phyloP scores from a whole-genome alignment of 2,797 vertebrate genomes.

The Argentina silus region DNA sequence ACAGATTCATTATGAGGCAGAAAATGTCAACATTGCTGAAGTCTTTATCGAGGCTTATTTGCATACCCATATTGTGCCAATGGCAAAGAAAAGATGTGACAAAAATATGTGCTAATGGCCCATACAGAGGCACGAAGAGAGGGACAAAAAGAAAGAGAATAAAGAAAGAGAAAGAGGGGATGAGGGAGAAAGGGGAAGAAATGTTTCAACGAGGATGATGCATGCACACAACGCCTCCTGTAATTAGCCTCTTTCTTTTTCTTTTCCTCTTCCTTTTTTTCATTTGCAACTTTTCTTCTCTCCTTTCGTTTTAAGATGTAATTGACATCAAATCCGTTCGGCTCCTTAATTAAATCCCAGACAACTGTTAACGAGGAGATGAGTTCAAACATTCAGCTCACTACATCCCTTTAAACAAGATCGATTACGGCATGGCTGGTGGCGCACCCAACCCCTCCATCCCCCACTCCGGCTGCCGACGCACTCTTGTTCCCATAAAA shows the following conservation, averaged over 20 bases:
- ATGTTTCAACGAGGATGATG: conserved; percentile 62
- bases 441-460: conserved; percentile 43
- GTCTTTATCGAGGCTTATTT: conserved; percentile 69
- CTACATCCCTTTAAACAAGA: conserved; percentile 72
- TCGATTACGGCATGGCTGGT: conserved; percentile 69
- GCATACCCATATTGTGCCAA: conserved; percentile 64
- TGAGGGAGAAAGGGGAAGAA: conserved; percentile 54
- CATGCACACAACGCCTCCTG: conserved; percentile 60
- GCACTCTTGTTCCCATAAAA: conserved; percentile 69
- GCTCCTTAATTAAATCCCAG: conserved; percentile 75
- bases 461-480: conserved; percentile 26
- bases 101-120: conserved; percentile 48
- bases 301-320: conserved; percentile 61
- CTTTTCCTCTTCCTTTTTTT: conserved; percentile 37
- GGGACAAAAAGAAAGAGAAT: conserved; percentile 16
- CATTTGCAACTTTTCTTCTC: conserved; percentile 47
- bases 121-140: conserved; percentile 47
- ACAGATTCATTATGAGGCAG: conserved; percentile 47
- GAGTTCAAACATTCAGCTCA: conserved; percentile 72
- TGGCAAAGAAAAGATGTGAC: conserved; percentile 64
- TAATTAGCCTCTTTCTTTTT: conserved; percentile 56
- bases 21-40: conserved; percentile 60
- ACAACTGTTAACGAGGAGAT: conserved; percentile 71
- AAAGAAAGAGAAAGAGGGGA: conserved; percentile 28
- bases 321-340: conserved; percentile 71